Conservation (phyloP, 2,113 vertebrate species). For the Calonectris borealis region DNA sequence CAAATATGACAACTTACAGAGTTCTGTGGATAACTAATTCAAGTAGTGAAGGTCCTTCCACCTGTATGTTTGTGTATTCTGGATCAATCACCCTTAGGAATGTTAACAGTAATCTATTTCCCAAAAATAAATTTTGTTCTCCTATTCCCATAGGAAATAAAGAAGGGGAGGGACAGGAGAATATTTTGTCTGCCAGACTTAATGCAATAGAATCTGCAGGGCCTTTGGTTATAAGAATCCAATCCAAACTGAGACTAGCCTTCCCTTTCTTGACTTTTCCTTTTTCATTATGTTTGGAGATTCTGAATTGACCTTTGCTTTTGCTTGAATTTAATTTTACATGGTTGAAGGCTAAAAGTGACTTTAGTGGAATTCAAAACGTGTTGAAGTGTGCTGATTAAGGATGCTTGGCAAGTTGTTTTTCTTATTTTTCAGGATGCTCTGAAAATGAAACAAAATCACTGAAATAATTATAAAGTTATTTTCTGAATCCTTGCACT, state of each 20-base stretch:
- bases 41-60: neutral
- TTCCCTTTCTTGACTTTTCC: neutral
- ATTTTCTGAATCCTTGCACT: neutral
- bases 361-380: neutral
- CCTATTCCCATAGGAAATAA: neutral
- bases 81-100: neutral
- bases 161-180: neutral
- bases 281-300: neutral
- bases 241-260: neutral
- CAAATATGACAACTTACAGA: neutral
- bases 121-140: neutral
- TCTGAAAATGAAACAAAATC: neutral
- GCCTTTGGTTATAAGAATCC: neutral
- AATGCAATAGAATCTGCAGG: neutral
- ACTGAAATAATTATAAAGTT: neutral
- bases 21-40: neutral
- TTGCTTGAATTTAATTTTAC: constrained; percentile 20
- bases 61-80: neutral
- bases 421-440: neutral
- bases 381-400: neutral
- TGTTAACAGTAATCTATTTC: neutral
- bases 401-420: neutral
- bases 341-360: neutral
- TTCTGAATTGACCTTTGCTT: neutral
- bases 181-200: neutral